Conservation (phyloP, 2,888 invertebrate species). For the Encarsia formosa region DNA sequence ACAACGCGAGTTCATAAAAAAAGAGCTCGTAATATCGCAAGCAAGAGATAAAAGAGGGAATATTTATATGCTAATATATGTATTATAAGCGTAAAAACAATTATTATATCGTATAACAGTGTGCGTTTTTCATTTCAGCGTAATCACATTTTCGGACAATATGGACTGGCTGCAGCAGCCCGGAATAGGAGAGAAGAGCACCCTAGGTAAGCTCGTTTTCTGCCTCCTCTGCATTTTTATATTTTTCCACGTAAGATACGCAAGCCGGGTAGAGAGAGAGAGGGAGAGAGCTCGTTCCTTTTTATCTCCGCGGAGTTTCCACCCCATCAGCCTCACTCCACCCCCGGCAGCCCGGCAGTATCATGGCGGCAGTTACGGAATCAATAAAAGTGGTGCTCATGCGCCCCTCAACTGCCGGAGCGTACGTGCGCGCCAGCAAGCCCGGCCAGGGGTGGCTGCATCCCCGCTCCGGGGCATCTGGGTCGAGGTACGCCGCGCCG, state of each 20-base stretch:
- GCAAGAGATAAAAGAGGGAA: too few relatives aligned
- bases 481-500: conserved; percentile 20
- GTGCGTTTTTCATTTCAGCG: conserved; percentile 24
- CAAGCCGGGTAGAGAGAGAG: neutral
- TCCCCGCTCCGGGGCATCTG: neutral
- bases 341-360: conserved; percentile 38
- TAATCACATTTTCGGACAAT: conserved; percentile 21
- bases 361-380: conserved; percentile 53
- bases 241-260: conserved; percentile 18
- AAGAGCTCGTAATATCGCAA: too few relatives aligned
- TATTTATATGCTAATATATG: too few relatives aligned
- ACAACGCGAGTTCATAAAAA: too few relatives aligned
- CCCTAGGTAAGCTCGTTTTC: conserved; percentile 23
- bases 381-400: conserved; percentile 53
- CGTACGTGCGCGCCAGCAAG: neutral
- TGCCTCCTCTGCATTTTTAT: conserved; percentile 26
- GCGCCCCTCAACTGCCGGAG: conserved; percentile 49
- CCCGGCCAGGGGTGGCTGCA: neutral
- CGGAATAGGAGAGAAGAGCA: too few relatives aligned
- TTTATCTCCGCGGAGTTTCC: conserved; percentile 53
- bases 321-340: conserved; percentile 51
- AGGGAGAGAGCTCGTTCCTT: conserved; percentile 45
- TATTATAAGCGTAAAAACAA: too few relatives aligned
- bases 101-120: too few relatives aligned
- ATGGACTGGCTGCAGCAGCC: conserved; percentile 8